Conservation (phyloP, 2,888 invertebrate genomes). For the Melanostoma mellinum region DNA sequence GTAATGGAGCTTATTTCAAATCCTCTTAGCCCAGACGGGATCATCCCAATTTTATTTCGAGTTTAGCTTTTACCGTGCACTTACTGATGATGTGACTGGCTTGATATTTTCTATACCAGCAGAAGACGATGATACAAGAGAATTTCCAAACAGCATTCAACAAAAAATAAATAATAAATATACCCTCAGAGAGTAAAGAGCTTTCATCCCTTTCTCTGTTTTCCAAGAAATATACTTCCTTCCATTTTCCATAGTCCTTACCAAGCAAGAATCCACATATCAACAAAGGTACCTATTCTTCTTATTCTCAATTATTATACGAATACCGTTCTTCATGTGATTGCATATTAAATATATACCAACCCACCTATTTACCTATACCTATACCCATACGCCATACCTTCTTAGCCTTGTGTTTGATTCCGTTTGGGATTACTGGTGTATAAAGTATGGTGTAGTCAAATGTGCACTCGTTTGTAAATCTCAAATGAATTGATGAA, state of each 20-base stretch:
- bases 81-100: constrained; percentile 37
- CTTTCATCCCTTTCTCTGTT: constrained; percentile 40
- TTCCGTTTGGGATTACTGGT: constrained; percentile 47
- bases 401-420: no score
- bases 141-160: constrained; percentile 64
- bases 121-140: constrained; percentile 60
- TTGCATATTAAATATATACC: constrained; percentile 35
- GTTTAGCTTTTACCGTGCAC: constrained; percentile 49
- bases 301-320: constrained; percentile 33
- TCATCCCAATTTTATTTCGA: constrained; percentile 56
- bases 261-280: neutral
- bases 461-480: constrained; percentile 41
- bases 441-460: constrained; percentile 1
- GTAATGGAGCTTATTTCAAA: constrained; percentile 64
- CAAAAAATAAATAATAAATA: constrained; percentile 64
- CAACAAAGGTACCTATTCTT: constrained; percentile 46
- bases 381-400: no score
- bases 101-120: neutral
- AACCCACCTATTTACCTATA: no score
- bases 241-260: neutral
- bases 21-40: constrained; percentile 59
- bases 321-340: constrained; percentile 32
- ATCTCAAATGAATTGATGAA: constrained; percentile 47
- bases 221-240: constrained; percentile 12
- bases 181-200: constrained; percentile 41